phyloP scores from a whole-genome alignment of 2,888 invertebrate genomes.

The Callimorpha dominula region DNA sequence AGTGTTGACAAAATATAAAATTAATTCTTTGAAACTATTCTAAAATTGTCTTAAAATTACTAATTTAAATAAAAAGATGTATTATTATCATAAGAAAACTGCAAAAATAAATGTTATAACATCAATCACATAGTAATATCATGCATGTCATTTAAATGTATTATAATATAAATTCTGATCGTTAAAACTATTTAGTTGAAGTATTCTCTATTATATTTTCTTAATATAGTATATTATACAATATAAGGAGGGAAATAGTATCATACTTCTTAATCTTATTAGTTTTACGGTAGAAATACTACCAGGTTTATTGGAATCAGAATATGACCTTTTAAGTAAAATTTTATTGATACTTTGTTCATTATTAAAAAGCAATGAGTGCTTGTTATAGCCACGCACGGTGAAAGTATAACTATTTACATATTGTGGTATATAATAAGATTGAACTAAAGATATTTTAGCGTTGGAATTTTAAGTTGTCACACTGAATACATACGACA shows the following conservation, averaged over 20 bases:
- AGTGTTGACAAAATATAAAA: not conserved
- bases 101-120: not conserved
- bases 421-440: no score
- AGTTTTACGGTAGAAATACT: not conserved
- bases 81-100: slow-evolving; percentile 11
- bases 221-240: not conserved
- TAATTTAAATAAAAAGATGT: not conserved
- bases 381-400: no score
- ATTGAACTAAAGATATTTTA: no score
- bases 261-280: not conserved
- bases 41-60: not conserved
- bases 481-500: no score
- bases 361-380: no score
- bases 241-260: not conserved
- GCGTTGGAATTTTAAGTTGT: no score
- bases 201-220: slow-evolving; percentile 1
- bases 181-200: not conserved
- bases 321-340: not conserved
- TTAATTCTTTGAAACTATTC: not conserved
- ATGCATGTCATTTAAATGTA: not conserved
- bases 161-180: not conserved
- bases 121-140: not conserved
- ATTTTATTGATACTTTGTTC: slow-evolving; percentile 5
- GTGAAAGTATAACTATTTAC: no score
- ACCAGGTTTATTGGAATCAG: not conserved